phyloP scores from a whole-genome alignment of 2,113 vertebrate species.

The Neodon shergylaensis region DNA sequence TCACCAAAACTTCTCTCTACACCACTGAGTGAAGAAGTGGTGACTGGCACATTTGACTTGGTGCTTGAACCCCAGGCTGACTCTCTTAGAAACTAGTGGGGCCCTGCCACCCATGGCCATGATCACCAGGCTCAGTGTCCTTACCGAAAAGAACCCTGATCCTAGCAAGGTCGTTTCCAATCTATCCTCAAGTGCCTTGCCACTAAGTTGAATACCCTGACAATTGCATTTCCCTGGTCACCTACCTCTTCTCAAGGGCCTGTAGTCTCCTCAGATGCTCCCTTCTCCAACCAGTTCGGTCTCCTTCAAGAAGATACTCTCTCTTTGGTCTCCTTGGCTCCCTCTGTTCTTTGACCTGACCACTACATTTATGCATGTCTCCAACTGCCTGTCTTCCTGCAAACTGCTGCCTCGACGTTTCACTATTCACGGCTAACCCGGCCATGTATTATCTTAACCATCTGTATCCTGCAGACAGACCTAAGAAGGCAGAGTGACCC shows the following conservation, averaged over 20 bases:
- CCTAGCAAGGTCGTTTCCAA: neutral
- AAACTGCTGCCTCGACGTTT: neutral
- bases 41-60: neutral
- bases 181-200: neutral
- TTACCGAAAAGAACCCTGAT: neutral
- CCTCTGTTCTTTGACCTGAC: neutral
- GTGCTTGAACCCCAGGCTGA: neutral
- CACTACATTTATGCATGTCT: too few species aligned
- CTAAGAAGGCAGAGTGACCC: neutral
- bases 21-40: accelerated
- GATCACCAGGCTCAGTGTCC: neutral
- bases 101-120: too few species aligned
- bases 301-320: neutral
- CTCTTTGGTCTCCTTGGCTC: neutral
- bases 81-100: neutral
- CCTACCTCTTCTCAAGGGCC: neutral
- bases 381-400: neutral
- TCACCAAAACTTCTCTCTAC: neutral
- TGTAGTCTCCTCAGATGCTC: neutral
- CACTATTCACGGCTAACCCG: neutral
- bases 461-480: neutral
- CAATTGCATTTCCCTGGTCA: neutral
- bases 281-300: neutral
- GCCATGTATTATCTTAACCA: neutral
- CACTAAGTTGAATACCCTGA: neutral